A percentile compares a stretch with the other conserved stretches of the same genome.
Conservation (phyloP, 2,888 invertebrate species). For the Pollenia griseotomentosa region DNA sequence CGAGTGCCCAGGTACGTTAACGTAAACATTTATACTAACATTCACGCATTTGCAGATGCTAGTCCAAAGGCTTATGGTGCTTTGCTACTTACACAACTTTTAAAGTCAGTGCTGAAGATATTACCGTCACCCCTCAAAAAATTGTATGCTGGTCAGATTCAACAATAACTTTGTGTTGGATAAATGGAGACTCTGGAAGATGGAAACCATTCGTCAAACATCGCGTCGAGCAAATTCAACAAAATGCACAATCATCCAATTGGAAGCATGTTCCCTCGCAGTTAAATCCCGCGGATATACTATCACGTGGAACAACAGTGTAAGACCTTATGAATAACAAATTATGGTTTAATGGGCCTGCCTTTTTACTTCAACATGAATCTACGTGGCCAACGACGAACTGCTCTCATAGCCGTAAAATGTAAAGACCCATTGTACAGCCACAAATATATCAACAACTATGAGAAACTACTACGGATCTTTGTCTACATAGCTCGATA, state of each 20-base stretch:
- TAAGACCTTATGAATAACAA: not conserved
- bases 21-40: constrained; percentile 25
- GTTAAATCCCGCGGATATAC: constrained; percentile 26
- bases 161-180: constrained; percentile 42
- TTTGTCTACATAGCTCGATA: constrained; percentile 42
- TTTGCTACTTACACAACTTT: constrained; percentile 26
- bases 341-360: constrained; percentile 44
- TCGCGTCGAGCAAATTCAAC: constrained; percentile 42
- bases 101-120: constrained; percentile 13
- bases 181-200: constrained; percentile 14
- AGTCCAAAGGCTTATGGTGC: constrained; percentile 58
- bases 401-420: not conserved
- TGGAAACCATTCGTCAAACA: constrained; percentile 34
- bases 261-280: constrained; percentile 34
- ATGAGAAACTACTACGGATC: constrained; percentile 48
- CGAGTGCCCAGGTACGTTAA: constrained; percentile 48
- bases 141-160: constrained; percentile 45
- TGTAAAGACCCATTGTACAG: not conserved
- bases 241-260: not conserved
- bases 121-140: constrained; percentile 16
- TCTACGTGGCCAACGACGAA: not conserved
- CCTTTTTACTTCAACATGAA: constrained; percentile 27
- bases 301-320: constrained; percentile 18
- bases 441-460: constrained; percentile 49
- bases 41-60: constrained; percentile 64